Evolutionary conservation across 2,797 vertebrate species (phyloP).

Genomic region (Vultur gryphus): DNA sequence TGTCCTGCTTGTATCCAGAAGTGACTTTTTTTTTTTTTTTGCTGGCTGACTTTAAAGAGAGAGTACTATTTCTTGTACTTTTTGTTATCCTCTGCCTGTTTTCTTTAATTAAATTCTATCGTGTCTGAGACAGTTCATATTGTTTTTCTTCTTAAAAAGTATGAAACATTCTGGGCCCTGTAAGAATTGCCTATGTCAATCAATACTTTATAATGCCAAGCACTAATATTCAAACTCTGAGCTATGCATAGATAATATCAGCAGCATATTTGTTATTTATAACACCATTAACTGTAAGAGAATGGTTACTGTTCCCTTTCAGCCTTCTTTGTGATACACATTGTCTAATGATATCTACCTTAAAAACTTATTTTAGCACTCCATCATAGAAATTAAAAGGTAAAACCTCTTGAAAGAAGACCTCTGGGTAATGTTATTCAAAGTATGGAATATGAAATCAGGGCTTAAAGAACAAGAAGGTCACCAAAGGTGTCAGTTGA

Average conservation of each 20-base stretch:
- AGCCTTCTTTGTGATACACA: not conserved
- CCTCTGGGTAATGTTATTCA: not conserved
- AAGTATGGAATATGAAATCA: not conserved
- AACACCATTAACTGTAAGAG: not conserved
- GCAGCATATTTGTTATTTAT: not conserved
- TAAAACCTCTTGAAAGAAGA: not conserved
- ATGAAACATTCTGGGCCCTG: not conserved
- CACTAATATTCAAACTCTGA: not conserved
- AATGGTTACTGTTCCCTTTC: not conserved
- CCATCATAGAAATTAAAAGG: not conserved
- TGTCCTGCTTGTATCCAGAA: not conserved
- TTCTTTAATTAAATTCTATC: not conserved
- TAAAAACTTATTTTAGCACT: not conserved
- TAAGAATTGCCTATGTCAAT: not conserved
- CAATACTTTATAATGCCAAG: not conserved
- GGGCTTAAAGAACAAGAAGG: not conserved
- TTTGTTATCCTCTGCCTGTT: not conserved
- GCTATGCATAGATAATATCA: not conserved
- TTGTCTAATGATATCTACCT: not conserved
- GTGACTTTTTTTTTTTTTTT: not conserved
- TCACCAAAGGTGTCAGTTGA: not conserved
- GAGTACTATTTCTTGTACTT: not conserved
- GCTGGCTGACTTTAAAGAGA: not conserved
- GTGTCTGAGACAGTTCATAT: not conserved
- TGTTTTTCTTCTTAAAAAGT: not conserved